Base-by-base conservation (phyloP, 2,888 invertebrate genomes). In the Aspidapion aeneum region DNA sequence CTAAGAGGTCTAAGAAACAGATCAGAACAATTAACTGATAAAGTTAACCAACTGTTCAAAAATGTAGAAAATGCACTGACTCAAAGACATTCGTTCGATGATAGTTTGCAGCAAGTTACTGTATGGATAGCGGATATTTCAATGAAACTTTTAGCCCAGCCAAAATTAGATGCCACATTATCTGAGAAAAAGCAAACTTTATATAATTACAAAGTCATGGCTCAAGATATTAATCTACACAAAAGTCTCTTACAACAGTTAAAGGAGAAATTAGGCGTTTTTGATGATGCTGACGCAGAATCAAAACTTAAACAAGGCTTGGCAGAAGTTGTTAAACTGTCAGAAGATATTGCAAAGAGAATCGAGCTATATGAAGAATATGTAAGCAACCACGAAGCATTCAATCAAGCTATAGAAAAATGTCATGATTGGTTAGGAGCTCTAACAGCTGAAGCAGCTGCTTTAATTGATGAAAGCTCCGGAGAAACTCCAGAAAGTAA, bases 71-170 rank as follows among this genome's bases (percentile, higher is more conserved):
- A 90, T 0, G 90, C 92, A 50, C 86, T 96, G 66, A 90, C 95
- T 76, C 94, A 96, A 72, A 87, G 96, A 78, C 93, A 94, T 1
- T 94, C 95, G 1, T 94, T 97, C 77, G 96, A 96, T 77, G 96
- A 96, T 72, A 94, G 93, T 67, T 91, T 93, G 70, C 89, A 89
- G 56, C 94, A 95, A 84, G 89, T 96, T 5, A 89, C 90, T 69
- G 87, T 90, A 74, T 97, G 96, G 93, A 85, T 97, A 21, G 84
- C 85, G 61, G 94, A 94, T 71, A 87, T 88, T 0, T 90, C 91
- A 75, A 85, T 86, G 57, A 90, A 90, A 75, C 82, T 94, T 48
- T 86, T 88, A 1, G 87, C 87, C 50, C 87, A 87, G 58, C 84
- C 88, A 60, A 88, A 90, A 69, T 79, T 93, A 1, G 88, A 93